phyloP scores from a whole-genome alignment of 1,140 invertebrate species.

The Drosophila sulfurigaster region DNA sequence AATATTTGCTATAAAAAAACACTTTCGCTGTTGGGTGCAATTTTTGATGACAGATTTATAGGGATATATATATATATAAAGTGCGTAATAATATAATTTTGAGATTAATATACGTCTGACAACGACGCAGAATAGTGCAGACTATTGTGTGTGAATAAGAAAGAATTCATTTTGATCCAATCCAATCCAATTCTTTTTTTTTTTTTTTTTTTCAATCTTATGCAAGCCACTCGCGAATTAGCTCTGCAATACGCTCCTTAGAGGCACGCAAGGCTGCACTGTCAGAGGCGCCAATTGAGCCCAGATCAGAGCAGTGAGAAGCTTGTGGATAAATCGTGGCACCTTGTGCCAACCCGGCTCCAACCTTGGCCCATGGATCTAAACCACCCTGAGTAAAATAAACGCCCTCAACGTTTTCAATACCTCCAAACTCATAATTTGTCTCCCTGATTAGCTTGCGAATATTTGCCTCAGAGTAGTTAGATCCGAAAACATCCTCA shows the following conservation, averaged over 20 bases:
- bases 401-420: constrained; percentile 86
- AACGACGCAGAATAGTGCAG: not conserved
- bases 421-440: constrained; percentile 87
- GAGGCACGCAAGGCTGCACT: constrained; percentile 84
- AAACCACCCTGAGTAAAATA: constrained; percentile 88
- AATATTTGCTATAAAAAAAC: not conserved
- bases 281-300: constrained; percentile 85
- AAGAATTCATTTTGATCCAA: too few relatives aligned
- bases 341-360: constrained; percentile 81
- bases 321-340: constrained; percentile 49
- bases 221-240: constrained; percentile 71
- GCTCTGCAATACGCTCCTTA: constrained; percentile 57
- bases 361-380: constrained; percentile 88
- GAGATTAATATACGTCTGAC: not conserved
- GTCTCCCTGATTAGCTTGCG: constrained; percentile 85
- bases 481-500: constrained; percentile 87
- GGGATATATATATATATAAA: constrained; percentile 1
- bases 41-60: constrained; percentile 13
- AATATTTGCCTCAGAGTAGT: constrained; percentile 46
- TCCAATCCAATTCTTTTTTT: too few relatives aligned
- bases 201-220: not conserved
- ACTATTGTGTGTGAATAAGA: not conserved
- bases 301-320: constrained; percentile 85
- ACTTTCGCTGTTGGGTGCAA: constrained; percentile 13
- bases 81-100: not conserved